Conservation (phyloP, 2,113 vertebrate genomes). For the Anser brachyrhynchus region DNA sequence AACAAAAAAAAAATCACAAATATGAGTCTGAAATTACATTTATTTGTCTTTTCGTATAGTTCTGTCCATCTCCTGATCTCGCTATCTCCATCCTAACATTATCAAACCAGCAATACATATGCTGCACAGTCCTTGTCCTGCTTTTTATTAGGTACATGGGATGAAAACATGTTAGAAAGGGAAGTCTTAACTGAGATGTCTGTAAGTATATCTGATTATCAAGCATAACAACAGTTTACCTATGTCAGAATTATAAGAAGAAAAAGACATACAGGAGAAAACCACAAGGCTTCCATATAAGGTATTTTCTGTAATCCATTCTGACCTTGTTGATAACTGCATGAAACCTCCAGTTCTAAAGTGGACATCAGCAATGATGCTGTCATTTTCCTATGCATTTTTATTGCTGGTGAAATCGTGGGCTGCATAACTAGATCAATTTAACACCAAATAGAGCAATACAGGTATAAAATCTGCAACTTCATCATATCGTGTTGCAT, state of each 20-base stretch:
- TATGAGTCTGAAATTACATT: slow-evolving; percentile 7
- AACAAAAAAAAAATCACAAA: neutral
- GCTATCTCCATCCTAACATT: neutral
- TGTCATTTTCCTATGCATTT: neutral
- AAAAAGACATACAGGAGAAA: neutral
- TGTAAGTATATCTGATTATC: neutral
- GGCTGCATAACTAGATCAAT: neutral
- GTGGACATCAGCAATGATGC: neutral
- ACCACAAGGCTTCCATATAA: neutral
- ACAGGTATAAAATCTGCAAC: neutral
- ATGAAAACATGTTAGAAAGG: neutral
- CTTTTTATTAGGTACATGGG: neutral
- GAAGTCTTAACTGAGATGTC: neutral
- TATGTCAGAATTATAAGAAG: neutral
- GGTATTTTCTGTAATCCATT: neutral
- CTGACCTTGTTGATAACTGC: neutral
- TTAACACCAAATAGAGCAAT: neutral
- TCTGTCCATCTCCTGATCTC: neutral
- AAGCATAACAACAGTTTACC: neutral
- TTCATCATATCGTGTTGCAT: no score
- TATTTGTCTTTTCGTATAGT: slow-evolving; percentile 14
- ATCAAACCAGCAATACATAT: neutral
- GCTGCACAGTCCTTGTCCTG: neutral
- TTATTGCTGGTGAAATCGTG: neutral
- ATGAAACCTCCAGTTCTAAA: neutral